Evolutionary conservation across 2,113 vertebrate genomes (phyloP), one percentile per base, ranked within the genome.

Genomic region (Oncorhynchus keta): DNA sequence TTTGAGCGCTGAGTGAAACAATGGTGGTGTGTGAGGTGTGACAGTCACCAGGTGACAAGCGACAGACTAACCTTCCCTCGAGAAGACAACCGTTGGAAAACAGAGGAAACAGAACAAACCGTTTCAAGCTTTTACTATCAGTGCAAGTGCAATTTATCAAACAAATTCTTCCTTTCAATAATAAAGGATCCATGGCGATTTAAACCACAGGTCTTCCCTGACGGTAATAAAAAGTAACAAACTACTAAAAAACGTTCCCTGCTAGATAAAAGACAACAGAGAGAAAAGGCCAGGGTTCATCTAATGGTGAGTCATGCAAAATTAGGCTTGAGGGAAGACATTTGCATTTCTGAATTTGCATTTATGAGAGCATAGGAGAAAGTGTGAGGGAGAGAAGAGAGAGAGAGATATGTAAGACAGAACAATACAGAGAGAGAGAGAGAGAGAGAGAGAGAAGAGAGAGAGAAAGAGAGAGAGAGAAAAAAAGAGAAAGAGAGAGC

Each of bases 271-370:
- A 13, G 14, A 22, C 59, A 62, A 22, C 59, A 62, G 59, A 1
- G n/a, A 62, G 59, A n/a, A 62, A 62, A 9, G 14, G 16, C 5
- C 66, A 68, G 16, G 28, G 14, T 20, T 2, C 24, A 68, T 32
- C 28, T 20, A 18, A 35, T 32, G 12, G 28, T 18, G 18, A 28
- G 16, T 4, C 24, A 35, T 35, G 66, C 26, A 18, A 4, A 14
- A 68, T n/a, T 6, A 68, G 20, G 6, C 35, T 8, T 35, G 2
- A 20, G 24, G 28, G n/a, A 68, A 32, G 18, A 32, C 71, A 82
- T 81, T 76, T 57, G 59, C 79, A 80, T 82, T 75, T 81, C 74
- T 55, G 64, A 76, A 80, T 79, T 75, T 73, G 68, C 35, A 66
- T 67, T 75, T 20, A 75, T 75, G 28, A 62, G 65, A 64, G 39